phyloP scores from a whole-genome alignment of 2,888 invertebrate genomes.

The Eudasyphora cyanicolor region DNA sequence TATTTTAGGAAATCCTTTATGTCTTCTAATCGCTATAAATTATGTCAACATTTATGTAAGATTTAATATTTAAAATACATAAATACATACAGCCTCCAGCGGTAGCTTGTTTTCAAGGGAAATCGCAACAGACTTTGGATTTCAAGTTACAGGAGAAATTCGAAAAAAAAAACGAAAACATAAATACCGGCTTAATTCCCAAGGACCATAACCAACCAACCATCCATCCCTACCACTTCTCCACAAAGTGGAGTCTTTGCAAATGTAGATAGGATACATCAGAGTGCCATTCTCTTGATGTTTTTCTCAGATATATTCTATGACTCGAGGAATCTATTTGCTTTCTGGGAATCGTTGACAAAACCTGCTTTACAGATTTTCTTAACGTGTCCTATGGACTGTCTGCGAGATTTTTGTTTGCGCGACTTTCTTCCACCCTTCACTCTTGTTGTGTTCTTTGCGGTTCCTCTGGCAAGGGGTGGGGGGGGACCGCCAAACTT shows the following conservation, averaged over 20 bases:
- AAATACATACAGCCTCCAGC: neutral
- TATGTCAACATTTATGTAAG: neutral
- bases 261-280: neutral
- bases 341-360: neutral
- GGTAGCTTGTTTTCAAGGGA: neutral
- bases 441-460: no score
- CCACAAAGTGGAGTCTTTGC: no score
- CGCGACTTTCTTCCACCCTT: no score
- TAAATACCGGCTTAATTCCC: neutral
- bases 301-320: neutral
- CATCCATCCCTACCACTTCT: no score
- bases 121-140: neutral
- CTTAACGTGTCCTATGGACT: no score
- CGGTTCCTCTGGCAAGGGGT: neutral
- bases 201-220: neutral
- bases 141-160: no score
- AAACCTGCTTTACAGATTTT: neutral
- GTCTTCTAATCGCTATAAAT: neutral
- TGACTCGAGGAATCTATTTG: neutral
- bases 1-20: no score
- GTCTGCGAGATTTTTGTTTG: no score
- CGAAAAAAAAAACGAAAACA: no score
- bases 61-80: neutral
- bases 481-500: no score
- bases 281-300: neutral